A percentile compares a stretch with the other conserved stretches of the same genome.
Evolutionary conservation across 1,140 invertebrate genomes (phyloP).

Genomic region (Rhagoletis pomonella): DNA sequence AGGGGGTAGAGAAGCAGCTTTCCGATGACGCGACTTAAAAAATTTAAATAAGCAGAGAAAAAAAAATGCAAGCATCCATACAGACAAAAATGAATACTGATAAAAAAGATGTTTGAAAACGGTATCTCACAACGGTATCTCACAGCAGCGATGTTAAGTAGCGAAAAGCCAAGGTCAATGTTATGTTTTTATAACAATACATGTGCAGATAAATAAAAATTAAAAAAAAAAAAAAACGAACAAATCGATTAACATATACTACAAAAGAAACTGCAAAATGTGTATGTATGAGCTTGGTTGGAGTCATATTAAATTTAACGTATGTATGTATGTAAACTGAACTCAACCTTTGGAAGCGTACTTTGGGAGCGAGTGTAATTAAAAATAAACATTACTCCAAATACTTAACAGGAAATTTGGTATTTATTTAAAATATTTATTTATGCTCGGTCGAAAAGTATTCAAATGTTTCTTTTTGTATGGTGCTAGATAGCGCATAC

Average conservation of each 20-base stretch:
- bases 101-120: not conserved
- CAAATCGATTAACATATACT: slow-evolving; percentile 32
- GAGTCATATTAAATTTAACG: not conserved
- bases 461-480: no score
- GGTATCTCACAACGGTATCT: not conserved
- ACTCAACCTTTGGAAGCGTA: not conserved
- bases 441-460: not conserved
- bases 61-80: not conserved
- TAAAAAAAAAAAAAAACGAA: not conserved
- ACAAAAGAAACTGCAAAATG: not conserved
- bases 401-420: not conserved
- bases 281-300: not conserved
- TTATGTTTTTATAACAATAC: slow-evolving; percentile 28
- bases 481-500: no score
- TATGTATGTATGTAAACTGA: not conserved
- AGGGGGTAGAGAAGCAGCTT: not conserved
- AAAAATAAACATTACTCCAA: not conserved
- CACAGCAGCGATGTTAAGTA: not conserved
- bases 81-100: not conserved
- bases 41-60: not conserved
- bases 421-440: not conserved
- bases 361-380: not conserved
- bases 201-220: not conserved
- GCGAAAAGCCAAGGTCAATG: slow-evolving; percentile 35
- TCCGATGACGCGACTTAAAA: not conserved